Percentiles rank a stretch among this genome's conserved stretches.
phyloP scores from a whole-genome alignment of 2,113 vertebrate genomes.

The Tamias sibiricus region DNA sequence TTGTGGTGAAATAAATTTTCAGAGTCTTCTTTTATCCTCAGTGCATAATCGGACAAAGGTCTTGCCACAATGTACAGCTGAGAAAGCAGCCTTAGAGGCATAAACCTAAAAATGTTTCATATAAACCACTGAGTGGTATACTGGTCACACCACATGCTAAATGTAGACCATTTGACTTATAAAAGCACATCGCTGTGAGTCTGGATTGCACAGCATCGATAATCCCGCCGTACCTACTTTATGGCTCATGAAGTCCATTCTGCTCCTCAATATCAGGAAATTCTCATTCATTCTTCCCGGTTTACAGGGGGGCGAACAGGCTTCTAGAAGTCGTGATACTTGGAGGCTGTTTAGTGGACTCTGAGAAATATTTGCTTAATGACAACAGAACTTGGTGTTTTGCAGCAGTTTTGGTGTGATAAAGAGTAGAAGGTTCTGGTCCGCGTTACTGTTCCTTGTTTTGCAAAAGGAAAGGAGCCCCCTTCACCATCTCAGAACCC shows the following conservation, averaged over 20 bases:
- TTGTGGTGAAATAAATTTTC: background rate
- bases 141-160: background rate
- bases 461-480: background rate
- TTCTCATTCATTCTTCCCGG: background rate
- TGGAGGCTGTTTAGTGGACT: background rate
- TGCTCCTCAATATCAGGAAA: background rate
- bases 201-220: background rate
- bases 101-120: background rate
- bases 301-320: background rate
- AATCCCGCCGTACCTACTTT: background rate
- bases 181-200: background rate
- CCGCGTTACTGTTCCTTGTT: background rate
- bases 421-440: background rate
- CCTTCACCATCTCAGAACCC: background rate
- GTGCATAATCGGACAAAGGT: background rate
- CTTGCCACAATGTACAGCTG: background rate
- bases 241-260: background rate
- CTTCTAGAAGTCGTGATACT: background rate
- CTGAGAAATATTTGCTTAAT: background rate
- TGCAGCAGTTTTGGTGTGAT: background rate
- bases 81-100: background rate
- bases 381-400: background rate
- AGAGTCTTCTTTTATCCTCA: background rate
- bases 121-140: background rate
- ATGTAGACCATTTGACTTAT: background rate